Conservation (phyloP, 2,888 invertebrate genomes). For the Perithous albicinctus region DNA sequence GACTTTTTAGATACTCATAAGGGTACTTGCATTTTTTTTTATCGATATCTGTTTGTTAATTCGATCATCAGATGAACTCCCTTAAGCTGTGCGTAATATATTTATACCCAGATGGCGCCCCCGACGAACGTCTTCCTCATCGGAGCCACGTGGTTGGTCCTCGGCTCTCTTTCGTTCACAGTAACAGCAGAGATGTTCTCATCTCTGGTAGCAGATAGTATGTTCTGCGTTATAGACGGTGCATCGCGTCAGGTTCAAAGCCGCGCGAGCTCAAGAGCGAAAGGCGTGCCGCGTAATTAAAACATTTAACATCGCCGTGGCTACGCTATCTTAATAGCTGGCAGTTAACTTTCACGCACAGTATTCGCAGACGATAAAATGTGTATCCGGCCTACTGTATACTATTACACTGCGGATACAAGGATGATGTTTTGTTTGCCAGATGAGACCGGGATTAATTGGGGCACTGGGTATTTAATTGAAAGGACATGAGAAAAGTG, state of each 20-base stretch:
- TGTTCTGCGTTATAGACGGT: not conserved
- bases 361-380: conserved; percentile 46
- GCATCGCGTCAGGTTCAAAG: not conserved
- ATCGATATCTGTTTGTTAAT: too few species aligned
- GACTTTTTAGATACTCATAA: too few species aligned
- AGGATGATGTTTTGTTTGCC: not conserved
- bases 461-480: not conserved
- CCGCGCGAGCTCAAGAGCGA: conserved; percentile 16
- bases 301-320: conserved; percentile 50
- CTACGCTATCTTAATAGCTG: conserved; percentile 60
- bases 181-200: too few species aligned
- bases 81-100: not conserved
- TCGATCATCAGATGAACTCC: too few species aligned
- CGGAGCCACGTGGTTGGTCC: conserved; percentile 25
- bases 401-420: conserved; percentile 1
- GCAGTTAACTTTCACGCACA: conserved; percentile 38
- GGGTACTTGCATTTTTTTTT: too few species aligned
- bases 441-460: not conserved
- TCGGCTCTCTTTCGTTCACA: not conserved
- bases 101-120: not conserved
- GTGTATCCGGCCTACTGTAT: conserved; percentile 41
- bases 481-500: not conserved
- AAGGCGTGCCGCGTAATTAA: conserved; percentile 60
- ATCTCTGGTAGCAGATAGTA: too few species aligned
- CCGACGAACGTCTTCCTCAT: conserved; percentile 21